These are phyloP conservation scores for Caenorhabditis angaria DNA, from an alignment of 2,888 invertebrate species.

Conservation along the genomic window DNA sequence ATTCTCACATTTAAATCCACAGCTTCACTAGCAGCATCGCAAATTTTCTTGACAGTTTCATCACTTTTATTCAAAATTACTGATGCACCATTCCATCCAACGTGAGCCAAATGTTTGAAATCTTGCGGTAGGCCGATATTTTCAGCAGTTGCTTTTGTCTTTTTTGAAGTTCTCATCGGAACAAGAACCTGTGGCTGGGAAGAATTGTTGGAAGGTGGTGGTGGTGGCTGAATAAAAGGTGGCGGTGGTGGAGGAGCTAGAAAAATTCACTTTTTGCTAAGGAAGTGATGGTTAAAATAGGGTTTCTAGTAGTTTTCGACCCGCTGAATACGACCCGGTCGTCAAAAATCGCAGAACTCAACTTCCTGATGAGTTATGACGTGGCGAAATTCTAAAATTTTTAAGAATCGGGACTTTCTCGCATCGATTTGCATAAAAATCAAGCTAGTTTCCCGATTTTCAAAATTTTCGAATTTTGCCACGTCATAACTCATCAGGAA, in stretches of 20 bases:
- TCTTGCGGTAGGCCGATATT: neutral
- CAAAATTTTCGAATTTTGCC: constrained; percentile 28
- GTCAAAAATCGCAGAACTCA: no score
- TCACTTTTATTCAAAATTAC: constrained; percentile 48
- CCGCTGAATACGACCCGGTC: no score
- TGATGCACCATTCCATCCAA: constrained; percentile 56
- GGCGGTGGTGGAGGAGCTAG: constrained; percentile 33
- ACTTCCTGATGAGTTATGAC: no score
- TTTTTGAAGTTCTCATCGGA: constrained; percentile 44
- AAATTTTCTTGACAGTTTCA: constrained; percentile 44
- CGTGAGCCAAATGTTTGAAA: constrained; percentile 54
- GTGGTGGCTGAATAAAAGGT: constrained; percentile 19
- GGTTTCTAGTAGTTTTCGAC: no score
- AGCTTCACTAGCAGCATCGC: constrained; percentile 50
- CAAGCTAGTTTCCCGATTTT: no score
- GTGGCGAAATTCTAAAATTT: no score
- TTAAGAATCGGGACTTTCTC: no score
- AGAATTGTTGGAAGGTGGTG: no score
- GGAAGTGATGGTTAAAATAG: no score
- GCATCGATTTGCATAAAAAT: no score
- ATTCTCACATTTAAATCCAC: constrained; percentile 42
- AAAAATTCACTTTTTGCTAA: constrained; percentile 14
- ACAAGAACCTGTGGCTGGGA: constrained; percentile 43
- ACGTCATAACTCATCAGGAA: no score
- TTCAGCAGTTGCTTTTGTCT: constrained; percentile 44